Conservation (phyloP, 2,113 vertebrate genomes). For the Clupea harengus region DNA sequence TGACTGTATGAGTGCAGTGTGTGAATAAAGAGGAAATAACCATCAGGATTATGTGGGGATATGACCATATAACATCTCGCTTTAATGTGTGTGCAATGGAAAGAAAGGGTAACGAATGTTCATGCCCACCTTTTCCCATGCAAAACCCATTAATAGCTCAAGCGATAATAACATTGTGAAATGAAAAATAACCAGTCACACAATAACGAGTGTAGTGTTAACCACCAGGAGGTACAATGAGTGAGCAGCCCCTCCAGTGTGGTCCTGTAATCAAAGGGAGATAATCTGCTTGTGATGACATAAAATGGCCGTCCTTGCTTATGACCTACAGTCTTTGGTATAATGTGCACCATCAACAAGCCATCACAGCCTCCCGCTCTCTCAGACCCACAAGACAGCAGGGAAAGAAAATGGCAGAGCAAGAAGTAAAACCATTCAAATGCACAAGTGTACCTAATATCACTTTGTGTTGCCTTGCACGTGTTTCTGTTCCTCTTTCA, state of each 20-base stretch:
- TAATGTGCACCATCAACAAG: neutral
- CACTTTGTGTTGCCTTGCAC: neutral
- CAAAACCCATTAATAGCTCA: neutral
- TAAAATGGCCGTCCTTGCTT: neutral
- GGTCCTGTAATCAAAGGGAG: neutral
- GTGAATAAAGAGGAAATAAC: neutral
- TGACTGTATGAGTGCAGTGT: neutral
- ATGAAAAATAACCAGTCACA: neutral
- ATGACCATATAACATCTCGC: neutral
- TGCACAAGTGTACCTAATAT: neutral
- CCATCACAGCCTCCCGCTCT: neutral
- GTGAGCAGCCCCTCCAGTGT: neutral
- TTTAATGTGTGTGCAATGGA: neutral
- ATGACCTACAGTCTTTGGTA: neutral
- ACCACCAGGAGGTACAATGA: neutral
- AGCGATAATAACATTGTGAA: neutral
- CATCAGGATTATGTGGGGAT: neutral
- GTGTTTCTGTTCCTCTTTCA: neutral
- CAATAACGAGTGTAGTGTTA: neutral
- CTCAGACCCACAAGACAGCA: neutral
- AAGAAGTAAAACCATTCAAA: neutral
- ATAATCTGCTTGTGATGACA: neutral
- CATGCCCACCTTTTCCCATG: neutral
- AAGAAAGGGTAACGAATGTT: neutral
- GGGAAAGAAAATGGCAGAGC: neutral